These are phyloP conservation scores for Myoxocephalus aenaeus DNA, from an alignment of 2,797 vertebrate genomes.

Conservation along the genomic window DNA sequence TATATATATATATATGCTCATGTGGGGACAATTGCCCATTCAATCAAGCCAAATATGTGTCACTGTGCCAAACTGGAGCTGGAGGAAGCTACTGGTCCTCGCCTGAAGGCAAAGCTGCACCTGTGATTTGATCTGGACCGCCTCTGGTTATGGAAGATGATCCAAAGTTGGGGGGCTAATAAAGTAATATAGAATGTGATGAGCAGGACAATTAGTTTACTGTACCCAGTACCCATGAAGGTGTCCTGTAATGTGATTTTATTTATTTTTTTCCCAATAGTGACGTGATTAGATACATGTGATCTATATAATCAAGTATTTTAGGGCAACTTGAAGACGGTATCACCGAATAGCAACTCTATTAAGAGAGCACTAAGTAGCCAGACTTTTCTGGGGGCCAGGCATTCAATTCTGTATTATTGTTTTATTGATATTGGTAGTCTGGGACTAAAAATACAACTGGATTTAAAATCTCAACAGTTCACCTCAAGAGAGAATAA, in stretches of 20 bases:
- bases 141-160: slow-evolving; percentile 34
- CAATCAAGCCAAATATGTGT: slow-evolving; percentile 54
- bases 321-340: background rate
- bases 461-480: background rate
- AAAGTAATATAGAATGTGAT: slow-evolving; percentile 44
- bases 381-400: background rate
- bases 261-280: background rate
- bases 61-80: slow-evolving; percentile 52
- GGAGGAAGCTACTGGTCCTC: slow-evolving; percentile 25
- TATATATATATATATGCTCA: background rate
- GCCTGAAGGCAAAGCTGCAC: slow-evolving; percentile 30
- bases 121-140: slow-evolving; percentile 39
- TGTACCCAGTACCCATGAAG: slow-evolving; percentile 2
- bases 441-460: background rate
- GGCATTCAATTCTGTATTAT: background rate
- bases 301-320: slow-evolving; percentile 20
- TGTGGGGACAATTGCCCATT: slow-evolving; percentile 29
- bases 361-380: slow-evolving; percentile 5
- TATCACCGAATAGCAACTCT: background rate
- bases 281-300: slow-evolving; percentile 8
- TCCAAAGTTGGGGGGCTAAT: slow-evolving; percentile 31
- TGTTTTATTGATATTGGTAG: slow-evolving; percentile 10
- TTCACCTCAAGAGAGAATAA: background rate
- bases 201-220: slow-evolving; percentile 34
- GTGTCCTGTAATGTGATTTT: slow-evolving; percentile 38